phyloP scores from a whole-genome alignment of 2,113 vertebrate genomes.

The Corythornis cristatus region DNA sequence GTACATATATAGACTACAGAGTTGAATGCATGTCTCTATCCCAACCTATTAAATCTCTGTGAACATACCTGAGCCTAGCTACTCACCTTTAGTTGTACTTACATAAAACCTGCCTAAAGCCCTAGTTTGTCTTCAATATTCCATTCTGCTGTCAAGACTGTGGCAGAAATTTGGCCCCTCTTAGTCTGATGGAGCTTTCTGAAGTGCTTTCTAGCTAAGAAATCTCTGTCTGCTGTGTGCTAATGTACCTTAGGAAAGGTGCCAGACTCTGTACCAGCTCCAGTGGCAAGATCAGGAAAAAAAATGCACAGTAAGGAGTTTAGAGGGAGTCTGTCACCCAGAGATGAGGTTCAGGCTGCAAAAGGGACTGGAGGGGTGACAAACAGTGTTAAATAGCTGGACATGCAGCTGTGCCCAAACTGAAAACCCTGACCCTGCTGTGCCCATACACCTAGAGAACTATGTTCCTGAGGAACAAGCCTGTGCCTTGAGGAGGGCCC shows the following conservation, averaged over 20 bases:
- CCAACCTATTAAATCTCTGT: not conserved
- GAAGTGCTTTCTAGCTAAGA: not conserved
- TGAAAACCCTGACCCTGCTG: fast-evolving
- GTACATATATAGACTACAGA: not conserved
- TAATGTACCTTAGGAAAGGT: not conserved
- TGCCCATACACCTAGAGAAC: not conserved
- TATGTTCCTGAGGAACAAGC: not conserved
- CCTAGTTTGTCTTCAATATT: not conserved
- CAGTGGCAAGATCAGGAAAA: not conserved
- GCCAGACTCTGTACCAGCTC: not conserved
- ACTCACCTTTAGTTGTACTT: not conserved
- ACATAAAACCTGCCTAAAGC: not conserved
- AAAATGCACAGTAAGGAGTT: not conserved
- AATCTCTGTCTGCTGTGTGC: not conserved
- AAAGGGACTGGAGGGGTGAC: not conserved
- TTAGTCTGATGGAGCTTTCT: not conserved
- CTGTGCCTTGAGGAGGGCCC: not conserved
- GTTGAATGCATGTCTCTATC: not conserved
- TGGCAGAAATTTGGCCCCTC: not conserved
- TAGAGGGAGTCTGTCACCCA: not conserved
- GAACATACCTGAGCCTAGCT: not conserved
- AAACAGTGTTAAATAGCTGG: not conserved
- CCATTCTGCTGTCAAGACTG: not conserved
- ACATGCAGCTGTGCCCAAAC: not conserved
- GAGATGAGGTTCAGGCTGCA: not conserved